Evolutionary conservation across 35 echinoderm and acorn worm genomes (phyloP).

Genomic region (Anneissia japonica): DNA sequence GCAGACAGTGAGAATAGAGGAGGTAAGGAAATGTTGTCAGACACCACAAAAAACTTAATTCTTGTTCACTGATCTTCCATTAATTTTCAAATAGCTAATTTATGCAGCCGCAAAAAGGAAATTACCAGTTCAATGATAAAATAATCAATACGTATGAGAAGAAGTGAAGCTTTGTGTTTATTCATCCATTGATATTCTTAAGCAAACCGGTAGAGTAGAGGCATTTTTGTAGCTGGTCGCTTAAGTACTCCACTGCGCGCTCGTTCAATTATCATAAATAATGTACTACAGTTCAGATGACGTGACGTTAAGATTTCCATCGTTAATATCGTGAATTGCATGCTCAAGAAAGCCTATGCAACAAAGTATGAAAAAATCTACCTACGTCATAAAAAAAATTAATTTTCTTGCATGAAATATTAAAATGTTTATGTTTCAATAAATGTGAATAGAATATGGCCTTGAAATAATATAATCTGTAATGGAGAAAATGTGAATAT

Average conservation of each 20-base stretch:
- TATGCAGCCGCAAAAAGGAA: neutral
- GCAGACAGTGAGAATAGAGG: constrained; percentile 95
- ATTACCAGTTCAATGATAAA: neutral
- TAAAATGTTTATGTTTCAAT: too few relatives aligned
- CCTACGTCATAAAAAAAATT: too few relatives aligned
- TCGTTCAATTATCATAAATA: neutral
- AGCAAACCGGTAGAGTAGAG: neutral
- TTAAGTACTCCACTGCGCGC: neutral
- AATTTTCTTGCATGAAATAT: too few relatives aligned
- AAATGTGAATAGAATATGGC: too few relatives aligned
- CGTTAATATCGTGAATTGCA: too few relatives aligned
- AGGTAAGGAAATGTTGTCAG: constrained; percentile 45
- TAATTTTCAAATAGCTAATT: neutral
- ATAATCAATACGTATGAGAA: neutral
- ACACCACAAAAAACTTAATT: too few relatives aligned
- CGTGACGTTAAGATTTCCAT: neutral
- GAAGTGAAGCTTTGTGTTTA: neutral
- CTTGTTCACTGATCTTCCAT: too few relatives aligned
- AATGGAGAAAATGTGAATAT: too few relatives aligned
- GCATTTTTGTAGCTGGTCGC: neutral
- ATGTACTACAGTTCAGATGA: neutral
- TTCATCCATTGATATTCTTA: neutral
- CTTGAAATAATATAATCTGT: too few relatives aligned
- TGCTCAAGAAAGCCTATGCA: too few relatives aligned
- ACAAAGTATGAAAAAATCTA: too few relatives aligned